Conservation (phyloP, 2,797 vertebrate species). For the Peromyscus attwateri region DNA sequence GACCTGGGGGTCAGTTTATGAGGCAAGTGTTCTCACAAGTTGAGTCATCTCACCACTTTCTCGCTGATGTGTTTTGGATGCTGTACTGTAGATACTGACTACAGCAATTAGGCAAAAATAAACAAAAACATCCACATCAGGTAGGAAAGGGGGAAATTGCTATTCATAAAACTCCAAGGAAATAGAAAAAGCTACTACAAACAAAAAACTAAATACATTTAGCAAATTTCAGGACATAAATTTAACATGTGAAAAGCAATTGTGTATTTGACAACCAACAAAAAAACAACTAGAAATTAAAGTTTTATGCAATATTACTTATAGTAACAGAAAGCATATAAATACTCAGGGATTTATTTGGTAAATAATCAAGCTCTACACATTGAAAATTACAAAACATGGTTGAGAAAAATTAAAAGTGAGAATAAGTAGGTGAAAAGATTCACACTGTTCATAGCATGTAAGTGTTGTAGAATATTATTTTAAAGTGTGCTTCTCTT, state of each 20-base stretch:
- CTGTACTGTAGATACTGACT: background rate
- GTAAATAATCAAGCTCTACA: background rate
- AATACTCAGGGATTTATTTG: too few relatives aligned
- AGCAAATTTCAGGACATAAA: background rate
- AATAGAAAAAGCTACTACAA: background rate
- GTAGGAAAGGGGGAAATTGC: background rate
- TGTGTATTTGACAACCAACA: background rate
- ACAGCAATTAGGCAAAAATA: background rate
- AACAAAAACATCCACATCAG: background rate
- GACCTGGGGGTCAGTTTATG: background rate
- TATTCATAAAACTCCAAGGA: background rate
- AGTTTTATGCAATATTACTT: background rate
- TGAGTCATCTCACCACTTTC: background rate
- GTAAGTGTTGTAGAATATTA: too few relatives aligned
- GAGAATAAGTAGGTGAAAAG: background rate
- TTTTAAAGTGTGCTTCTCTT: too few relatives aligned
- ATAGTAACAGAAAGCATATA: background rate
- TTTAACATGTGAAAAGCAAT: background rate
- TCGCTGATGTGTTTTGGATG: background rate
- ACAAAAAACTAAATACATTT: background rate
- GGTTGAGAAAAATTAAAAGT: background rate
- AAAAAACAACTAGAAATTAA: background rate
- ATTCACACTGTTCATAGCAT: background rate
- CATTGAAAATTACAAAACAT: background rate
- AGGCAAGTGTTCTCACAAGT: background rate